Percentiles rank a stretch among this genome's conserved stretches.
Evolutionary conservation across 2,888 invertebrate genomes (phyloP).

Genomic region (Pseudanteris insignis): DNA sequence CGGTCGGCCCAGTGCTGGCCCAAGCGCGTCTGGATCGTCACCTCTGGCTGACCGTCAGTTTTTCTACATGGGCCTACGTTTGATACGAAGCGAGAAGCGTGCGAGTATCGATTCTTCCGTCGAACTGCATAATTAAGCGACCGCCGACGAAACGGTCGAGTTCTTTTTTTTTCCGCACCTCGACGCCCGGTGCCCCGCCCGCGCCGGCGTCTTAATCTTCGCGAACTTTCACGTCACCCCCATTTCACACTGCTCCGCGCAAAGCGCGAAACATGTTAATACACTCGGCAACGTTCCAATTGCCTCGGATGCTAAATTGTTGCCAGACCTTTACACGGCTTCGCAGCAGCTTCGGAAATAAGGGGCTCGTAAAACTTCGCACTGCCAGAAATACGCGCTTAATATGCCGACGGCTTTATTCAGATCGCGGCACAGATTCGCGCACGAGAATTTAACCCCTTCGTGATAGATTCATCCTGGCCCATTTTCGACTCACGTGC

Average conservation of each 20-base stretch:
- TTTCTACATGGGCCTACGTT: no score
- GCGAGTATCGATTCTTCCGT: slow-evolving; percentile 39
- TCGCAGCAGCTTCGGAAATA: slow-evolving; percentile 30
- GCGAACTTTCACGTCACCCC: neutral
- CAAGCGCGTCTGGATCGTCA: no score
- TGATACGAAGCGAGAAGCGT: slow-evolving; percentile 29
- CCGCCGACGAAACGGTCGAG: slow-evolving; percentile 10
- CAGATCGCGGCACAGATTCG: slow-evolving; percentile 15
- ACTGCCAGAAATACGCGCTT: slow-evolving; percentile 24
- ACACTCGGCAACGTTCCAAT: slow-evolving; percentile 35
- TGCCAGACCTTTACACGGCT: slow-evolving; percentile 25
- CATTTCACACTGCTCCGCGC: slow-evolving; percentile 1
- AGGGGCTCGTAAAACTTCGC: slow-evolving; percentile 32
- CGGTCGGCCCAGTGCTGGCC: no score
- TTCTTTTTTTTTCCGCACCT: slow-evolving; percentile 2
- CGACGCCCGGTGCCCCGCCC: no score
- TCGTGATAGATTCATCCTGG: slow-evolving; percentile 6
- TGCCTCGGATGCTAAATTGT: slow-evolving; percentile 30
- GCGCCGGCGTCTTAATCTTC: no score
- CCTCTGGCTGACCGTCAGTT: no score
- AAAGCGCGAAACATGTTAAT: slow-evolving; percentile 33
- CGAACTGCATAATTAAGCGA: slow-evolving; percentile 39
- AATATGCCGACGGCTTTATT: slow-evolving; percentile 33
- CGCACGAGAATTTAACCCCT: slow-evolving; percentile 14
- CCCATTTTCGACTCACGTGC: no score